Evolutionary conservation across 2,888 invertebrate genomes (phyloP).

Genomic region (Drosophila neotestacea): DNA sequence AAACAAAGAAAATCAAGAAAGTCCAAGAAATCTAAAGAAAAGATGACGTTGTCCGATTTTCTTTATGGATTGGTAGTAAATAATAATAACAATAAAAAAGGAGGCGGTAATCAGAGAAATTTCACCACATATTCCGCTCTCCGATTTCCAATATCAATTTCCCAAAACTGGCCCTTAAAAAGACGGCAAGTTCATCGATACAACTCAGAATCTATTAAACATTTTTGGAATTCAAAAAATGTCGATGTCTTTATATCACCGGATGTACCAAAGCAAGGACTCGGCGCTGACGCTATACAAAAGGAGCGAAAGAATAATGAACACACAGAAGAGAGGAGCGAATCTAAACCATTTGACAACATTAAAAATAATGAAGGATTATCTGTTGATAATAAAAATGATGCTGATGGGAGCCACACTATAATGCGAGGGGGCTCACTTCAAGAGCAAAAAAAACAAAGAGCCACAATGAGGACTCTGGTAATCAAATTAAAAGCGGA

Average conservation of each 20-base stretch:
- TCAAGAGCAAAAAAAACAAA: neutral
- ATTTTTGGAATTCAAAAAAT: neutral
- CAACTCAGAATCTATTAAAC: neutral
- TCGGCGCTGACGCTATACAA: conserved; percentile 13
- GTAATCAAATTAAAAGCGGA: conserved; percentile 43
- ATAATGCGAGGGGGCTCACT: conserved; percentile 26
- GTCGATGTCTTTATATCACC: conserved; percentile 27
- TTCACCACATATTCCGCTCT: conserved; percentile 30
- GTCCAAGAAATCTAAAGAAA: neutral
- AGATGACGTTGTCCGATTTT: conserved; percentile 19
- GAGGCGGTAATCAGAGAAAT: conserved; percentile 12
- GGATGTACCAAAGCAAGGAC: conserved; percentile 8
- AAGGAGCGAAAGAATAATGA: neutral
- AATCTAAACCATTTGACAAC: neutral
- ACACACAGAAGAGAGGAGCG: neutral
- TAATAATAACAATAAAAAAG: neutral
- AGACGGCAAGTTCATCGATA: neutral
- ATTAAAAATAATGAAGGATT: no score
- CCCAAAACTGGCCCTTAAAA: neutral
- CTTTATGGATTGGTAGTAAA: conserved; percentile 23
- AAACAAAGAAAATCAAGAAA: neutral
- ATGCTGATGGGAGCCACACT: neutral
- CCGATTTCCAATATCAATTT: neutral
- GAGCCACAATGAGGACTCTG: neutral
- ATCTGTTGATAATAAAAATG: neutral